Conservation (phyloP, 2,888 invertebrate genomes). For the Allacma fusca region DNA sequence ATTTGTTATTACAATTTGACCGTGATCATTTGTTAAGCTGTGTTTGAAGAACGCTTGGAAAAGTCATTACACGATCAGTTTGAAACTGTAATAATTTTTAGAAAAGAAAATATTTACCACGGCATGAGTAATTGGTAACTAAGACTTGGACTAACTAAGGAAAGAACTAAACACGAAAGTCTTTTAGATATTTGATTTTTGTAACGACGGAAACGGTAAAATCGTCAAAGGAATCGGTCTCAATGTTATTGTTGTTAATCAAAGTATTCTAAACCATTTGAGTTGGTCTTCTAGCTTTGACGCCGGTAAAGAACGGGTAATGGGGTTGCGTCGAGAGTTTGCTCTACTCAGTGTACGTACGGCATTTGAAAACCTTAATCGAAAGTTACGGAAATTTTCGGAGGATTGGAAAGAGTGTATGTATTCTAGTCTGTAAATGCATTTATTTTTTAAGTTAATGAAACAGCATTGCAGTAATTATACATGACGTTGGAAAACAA, state of each 20-base stretch:
- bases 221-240: background rate
- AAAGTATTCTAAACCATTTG: slow-evolving; percentile 18
- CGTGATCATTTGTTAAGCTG: background rate
- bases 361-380: slow-evolving; percentile 4
- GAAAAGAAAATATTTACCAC: background rate
- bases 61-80: background rate
- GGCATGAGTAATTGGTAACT: slow-evolving; percentile 2
- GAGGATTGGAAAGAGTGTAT: background rate
- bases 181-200: background rate
- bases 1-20: background rate
- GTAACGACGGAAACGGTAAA: background rate
- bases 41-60: background rate
- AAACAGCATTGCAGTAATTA: too few relatives aligned
- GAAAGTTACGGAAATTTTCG: slow-evolving; percentile 32
- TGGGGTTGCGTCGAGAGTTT: slow-evolving; percentile 16
- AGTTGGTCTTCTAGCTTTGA: slow-evolving; percentile 31
- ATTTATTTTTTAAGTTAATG: too few relatives aligned
- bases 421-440: background rate
- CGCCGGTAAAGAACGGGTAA: slow-evolving; percentile 3
- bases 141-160: background rate
- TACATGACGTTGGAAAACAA: too few relatives aligned
- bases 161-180: too few relatives aligned
- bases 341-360: background rate
- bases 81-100: background rate
- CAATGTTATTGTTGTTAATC: background rate